Base-by-base conservation (phyloP, 2,113 vertebrate genomes). In the Australoheros scitulus region DNA sequence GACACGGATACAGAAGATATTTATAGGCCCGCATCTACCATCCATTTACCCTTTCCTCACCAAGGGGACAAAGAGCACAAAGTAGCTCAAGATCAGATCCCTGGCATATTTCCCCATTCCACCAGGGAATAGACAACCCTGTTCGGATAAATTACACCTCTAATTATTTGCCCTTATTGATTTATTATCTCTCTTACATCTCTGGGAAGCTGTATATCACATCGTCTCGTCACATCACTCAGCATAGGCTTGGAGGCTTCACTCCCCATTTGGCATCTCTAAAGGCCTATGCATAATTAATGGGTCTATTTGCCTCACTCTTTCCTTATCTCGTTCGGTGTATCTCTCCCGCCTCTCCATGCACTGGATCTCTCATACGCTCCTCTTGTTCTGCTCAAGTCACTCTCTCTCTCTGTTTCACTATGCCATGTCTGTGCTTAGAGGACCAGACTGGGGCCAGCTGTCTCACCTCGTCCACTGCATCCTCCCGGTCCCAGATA, bases 281-380 rank as follows among this genome's bases (percentile, higher is more conserved):
- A 90, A 92, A 93, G 91, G 86, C 89, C 90, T 77, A 94, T 95
- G 82, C 91, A 95, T 95, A 95, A 95, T 95, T 92, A 92, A 95
- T 95, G 92, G 85, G 9, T 88, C 91, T 91, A 88, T 95, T 94
- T 94, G 91, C 90, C 82, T 90, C 83, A 74, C 81, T 91, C 84
- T 72, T 80, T 87, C 85, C 60, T 78, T 72, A 84, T 89, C 87
- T 84, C 82, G 64, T 86, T 85, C 76, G 85, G 75, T 72, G 59
- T 87, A 70, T 86, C 76, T 86, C 41, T 63, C 64, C 84, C 55
- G 8, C 89, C 61, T 87, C 72, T 57, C 68, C 38, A 36, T 81
- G 61, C 83, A 13, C 77, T 32, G 34, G 74, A 24, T 85, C 76
- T 83, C 83, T 85, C 78, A 32, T 63, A 34, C 50, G 18, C 65